A percentile compares a stretch with the other conserved stretches of the same genome.
Conservation (phyloP, 2,797 vertebrate genomes). For the Danio kyathit region DNA sequence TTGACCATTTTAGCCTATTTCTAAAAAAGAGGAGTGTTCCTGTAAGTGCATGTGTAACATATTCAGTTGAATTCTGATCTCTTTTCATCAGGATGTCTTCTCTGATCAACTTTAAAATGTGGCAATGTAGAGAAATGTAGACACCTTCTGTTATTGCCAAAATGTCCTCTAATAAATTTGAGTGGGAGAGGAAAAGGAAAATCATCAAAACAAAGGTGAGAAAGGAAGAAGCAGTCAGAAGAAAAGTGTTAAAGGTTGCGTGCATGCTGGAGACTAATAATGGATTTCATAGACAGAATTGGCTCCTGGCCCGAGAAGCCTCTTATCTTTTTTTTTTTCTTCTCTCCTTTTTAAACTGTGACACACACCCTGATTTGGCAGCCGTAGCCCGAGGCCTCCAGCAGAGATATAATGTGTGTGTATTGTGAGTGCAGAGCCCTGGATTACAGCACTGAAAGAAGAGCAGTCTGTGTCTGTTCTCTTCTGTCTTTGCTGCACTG, state of each 20-base stretch:
- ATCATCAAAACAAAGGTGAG: slow-evolving; percentile 45
- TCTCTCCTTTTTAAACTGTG: slow-evolving; percentile 66
- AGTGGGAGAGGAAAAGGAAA: slow-evolving; percentile 30
- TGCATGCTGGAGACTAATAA: slow-evolving; percentile 67
- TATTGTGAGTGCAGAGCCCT: slow-evolving; percentile 73
- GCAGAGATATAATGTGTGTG: slow-evolving; percentile 69
- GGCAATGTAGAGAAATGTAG: neutral
- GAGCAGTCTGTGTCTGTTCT: slow-evolving; percentile 69
- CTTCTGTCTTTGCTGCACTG: slow-evolving; percentile 55
- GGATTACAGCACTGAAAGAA: slow-evolving; percentile 77
- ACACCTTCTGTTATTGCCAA: neutral
- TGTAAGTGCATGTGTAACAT: too few relatives aligned
- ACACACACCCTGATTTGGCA: slow-evolving; percentile 70
- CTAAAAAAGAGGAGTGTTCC: too few relatives aligned
- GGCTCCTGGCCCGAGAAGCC: slow-evolving; percentile 67
- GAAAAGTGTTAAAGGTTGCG: slow-evolving; percentile 62
- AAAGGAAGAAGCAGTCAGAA: slow-evolving; percentile 48
- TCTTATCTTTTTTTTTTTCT: slow-evolving; percentile 63
- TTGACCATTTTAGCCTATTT: too few relatives aligned
- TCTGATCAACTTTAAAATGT: neutral
- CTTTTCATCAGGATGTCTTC: too few relatives aligned
- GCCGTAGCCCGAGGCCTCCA: slow-evolving; percentile 67
- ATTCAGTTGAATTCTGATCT: too few relatives aligned
- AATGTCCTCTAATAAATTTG: slow-evolving; percentile 12
- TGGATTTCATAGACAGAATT: slow-evolving; percentile 69